Evolutionary conservation across 2,888 invertebrate genomes (phyloP).

Genomic region (Stenoptilia bipunctidactyla): DNA sequence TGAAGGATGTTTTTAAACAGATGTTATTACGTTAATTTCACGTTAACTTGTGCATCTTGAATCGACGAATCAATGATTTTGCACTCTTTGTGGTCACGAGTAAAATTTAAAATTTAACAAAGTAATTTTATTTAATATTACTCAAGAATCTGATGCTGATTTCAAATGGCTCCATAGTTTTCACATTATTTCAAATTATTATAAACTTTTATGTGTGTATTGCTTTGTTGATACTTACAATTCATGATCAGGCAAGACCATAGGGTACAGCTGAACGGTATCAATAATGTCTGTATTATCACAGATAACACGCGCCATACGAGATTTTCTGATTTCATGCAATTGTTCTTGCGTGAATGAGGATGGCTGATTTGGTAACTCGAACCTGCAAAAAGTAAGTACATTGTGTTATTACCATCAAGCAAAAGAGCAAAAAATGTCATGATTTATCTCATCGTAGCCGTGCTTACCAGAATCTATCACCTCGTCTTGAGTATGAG

Average conservation of each 20-base stretch:
- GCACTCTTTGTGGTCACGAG: too few relatives aligned
- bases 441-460: background rate
- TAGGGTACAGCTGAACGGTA: slow-evolving; percentile 90
- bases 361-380: slow-evolving; percentile 91
- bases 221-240: slow-evolving; percentile 86
- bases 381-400: slow-evolving; percentile 72
- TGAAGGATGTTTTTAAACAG: too few relatives aligned
- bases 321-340: slow-evolving; percentile 83
- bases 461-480: slow-evolving; percentile 84
- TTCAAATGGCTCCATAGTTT: too few relatives aligned
- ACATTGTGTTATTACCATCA: background rate
- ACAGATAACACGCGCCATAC: slow-evolving; percentile 87
- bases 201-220: too few relatives aligned
- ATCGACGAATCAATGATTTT: too few relatives aligned
- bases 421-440: too few relatives aligned
- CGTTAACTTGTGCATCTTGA: too few relatives aligned
- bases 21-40: too few relatives aligned
- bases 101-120: too few relatives aligned
- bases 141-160: too few relatives aligned
- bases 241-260: slow-evolving; percentile 93
- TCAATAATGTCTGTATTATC: slow-evolving; percentile 94
- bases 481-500: slow-evolving; percentile 88
- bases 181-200: too few relatives aligned
- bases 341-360: slow-evolving; percentile 91
- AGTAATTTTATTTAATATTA: too few relatives aligned